phyloP scores from a whole-genome alignment of 2,797 vertebrate species.

The Meriones psammophilus region DNA sequence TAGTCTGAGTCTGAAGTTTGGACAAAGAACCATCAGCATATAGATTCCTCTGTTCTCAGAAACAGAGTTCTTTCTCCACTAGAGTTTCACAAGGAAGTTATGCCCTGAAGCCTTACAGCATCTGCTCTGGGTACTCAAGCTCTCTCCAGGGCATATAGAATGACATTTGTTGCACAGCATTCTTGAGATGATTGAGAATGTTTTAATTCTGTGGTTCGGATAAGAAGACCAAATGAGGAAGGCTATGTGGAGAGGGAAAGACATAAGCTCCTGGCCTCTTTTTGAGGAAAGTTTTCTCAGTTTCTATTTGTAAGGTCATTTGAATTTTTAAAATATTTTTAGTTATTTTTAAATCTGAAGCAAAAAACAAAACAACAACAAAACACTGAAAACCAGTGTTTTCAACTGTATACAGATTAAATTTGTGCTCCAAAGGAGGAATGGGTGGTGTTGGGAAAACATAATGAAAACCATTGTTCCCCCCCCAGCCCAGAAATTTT shows the following conservation, averaged over 20 bases:
- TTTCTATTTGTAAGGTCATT: slow-evolving; percentile 21
- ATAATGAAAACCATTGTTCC: neutral
- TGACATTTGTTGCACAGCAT: neutral
- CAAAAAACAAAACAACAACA: neutral
- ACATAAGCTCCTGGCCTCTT: neutral
- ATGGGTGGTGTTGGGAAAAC: neutral
- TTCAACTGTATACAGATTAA: neutral
- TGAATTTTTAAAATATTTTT: neutral
- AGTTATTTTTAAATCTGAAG: slow-evolving; percentile 39
- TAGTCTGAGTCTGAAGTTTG: neutral
- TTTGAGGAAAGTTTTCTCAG: slow-evolving; percentile 7
- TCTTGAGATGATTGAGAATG: slow-evolving; percentile 21
- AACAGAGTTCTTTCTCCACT: neutral
- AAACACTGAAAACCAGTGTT: neutral
- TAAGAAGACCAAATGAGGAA: slow-evolving; percentile 22
- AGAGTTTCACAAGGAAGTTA: neutral
- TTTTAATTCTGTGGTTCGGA: neutral
- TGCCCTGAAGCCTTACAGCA: neutral
- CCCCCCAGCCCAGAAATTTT: neutral
- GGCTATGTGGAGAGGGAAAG: neutral
- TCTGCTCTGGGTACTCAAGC: neutral
- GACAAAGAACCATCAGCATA: neutral
- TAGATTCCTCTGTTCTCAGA: neutral
- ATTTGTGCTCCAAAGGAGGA: neutral
- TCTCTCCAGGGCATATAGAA: neutral